Evolutionary conservation across 2,888 invertebrate genomes (phyloP), one percentile per base, ranked within the genome.

Genomic region (Athalia rosae): DNA sequence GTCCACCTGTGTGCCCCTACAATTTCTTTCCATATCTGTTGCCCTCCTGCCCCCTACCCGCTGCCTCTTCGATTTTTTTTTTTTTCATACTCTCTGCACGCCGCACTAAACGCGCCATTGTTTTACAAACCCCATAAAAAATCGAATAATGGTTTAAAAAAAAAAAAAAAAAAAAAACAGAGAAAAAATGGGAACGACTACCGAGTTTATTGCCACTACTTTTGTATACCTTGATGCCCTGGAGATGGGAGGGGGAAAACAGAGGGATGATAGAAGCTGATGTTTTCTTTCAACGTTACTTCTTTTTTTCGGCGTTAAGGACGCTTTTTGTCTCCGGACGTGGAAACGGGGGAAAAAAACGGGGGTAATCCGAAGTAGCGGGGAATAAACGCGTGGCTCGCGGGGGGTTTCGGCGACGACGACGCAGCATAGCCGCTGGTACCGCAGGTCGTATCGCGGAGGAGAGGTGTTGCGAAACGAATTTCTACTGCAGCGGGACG

Each of bases 41-140:
- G 71, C 63, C 79, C 78, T 63, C 67, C 76, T 67, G 77, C 66
- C 71, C 71, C 77, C 66, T 48, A 63, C 59, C 45, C 66, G 64
- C 64, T 41, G 56, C 61, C 66, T 77, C 78, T 71, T 69, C 69
- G 15, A 67, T 67, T 50, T 50, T 69, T 58, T 3, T 58, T 28
- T 28, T 28, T 28, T 28, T 28, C 28, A 28, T 28, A 2, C 28
- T 28, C 28, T 28, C 28, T 28, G 56, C 61, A 61, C 41, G n/a
- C 15, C 66, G 66, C 61, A 50, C 41, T 62, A 74, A 74, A 59
- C 61, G 81, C 80, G 76, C 85, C 84, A 86, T 87, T 87, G 87
- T 87, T 87, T 88, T 86, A 87, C 85, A 82, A 79, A 82, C 83
- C 82, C 82, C 84, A 83, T 53, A 67, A 50, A 67, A 67, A 67